Base-by-base conservation (phyloP, 64 coral and sea anemone species). In the Exaiptasia diaphana region DNA sequence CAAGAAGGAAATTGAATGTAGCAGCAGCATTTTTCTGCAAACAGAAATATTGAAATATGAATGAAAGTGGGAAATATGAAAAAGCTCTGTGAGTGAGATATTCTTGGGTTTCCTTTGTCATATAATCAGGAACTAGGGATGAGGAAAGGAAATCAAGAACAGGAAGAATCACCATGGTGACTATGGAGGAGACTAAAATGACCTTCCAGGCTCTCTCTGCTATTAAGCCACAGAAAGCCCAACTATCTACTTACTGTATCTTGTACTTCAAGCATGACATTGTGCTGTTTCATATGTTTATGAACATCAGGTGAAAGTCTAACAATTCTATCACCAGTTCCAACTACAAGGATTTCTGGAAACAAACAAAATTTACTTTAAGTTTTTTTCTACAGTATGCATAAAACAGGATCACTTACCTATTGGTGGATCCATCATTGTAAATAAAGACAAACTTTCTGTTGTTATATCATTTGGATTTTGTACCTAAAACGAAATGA, bases 241-340 rank as follows among this genome's bases (percentile, higher is more conserved):
- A n/a, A n/a, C n/a, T n/a, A n/a, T n/a, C n/a, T n/a, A 74, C 87
- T 97, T 56, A 97, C 94, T 18, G 94, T 97, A 57, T 92, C 94
- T 43, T 88, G 85, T 50, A 97, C 89, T 88, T 97, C 94, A 23
- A 97, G 73, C 23, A 73, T 56, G 78, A 97, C 83, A 15, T 69
- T 62, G 4, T 81, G 86, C 45, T 89, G 74, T 52, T 74, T 97
- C 69, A 97, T 73, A 40, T 88, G 85, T 33, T 68, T 68, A 30
- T 74, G 76, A 15, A 97, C 81, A 34, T 89, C 53, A 45, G 90
- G 83, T 38, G 82, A 65, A 13, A 97, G 59, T 18, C 79, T 87
- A 33, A 85, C 50, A 52, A 88, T 58, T 42, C 85, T 97, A 48
- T 92, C 94, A 61, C 94, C 94, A 26, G 94, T 97, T 23, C 94